Base-by-base conservation (phyloP, 2,888 invertebrate genomes). In the Pandemis heparana region DNA sequence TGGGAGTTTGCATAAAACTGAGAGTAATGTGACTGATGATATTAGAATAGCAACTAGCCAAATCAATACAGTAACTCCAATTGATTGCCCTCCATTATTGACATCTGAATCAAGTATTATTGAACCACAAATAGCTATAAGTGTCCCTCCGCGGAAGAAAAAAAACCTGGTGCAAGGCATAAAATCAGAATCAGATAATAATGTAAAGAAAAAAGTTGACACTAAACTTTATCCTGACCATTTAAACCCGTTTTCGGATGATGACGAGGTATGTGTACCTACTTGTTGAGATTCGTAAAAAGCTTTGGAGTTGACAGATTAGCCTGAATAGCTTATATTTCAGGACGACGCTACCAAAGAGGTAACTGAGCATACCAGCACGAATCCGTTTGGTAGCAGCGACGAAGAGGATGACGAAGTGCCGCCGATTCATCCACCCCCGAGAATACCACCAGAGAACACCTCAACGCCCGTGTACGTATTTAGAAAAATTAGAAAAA, bases 161-260 rank as follows among this genome's bases (percentile, higher is more conserved):
- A 94, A 92, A 78, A 86, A 85, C 69, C 78, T 81, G 63, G 77
- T 79, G 39, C 65, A 74, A 67, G 85, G 84, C 71, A 89, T 86
- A 78, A 82, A 81, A 74, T 75, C 78, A 74, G 78, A 79, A 63
- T 51, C 72, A 56, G 68, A 76, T 53, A 77, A 78, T 74, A 82
- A 82, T 77, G 74, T 76, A 71, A 70, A 77, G 60, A 72, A 75
- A 6, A 82, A 80, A 75, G 71, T 53, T 32, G 74, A 78, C 39
- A 71, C 76, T 72, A 86, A 85, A 76, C 79, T 86, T 77, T 98
- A 98, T 92, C 98, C 98, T 0, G 96, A 96, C 77, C 96, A 97
- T 83, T 93, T 98, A 77, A 98, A 98, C 94, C 98, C 98, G 6
- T 98, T 98, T 90, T 96, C 95, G 48, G 96, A 96, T 79, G 97